These are phyloP conservation scores for Myiagra hebetior DNA, from an alignment of 2,113 vertebrate genomes.

Conservation along the genomic window DNA sequence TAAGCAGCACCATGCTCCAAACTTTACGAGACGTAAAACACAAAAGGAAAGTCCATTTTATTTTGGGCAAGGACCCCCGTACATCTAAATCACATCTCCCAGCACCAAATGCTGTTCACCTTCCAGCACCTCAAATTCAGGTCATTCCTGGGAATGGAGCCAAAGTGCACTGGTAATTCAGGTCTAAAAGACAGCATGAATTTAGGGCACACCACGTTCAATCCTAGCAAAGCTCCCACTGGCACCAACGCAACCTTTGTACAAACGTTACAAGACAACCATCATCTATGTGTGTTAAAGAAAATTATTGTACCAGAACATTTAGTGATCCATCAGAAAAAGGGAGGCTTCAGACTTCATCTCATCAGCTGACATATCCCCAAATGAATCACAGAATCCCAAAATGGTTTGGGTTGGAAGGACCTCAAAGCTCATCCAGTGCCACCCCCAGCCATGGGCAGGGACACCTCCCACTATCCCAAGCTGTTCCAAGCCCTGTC, in stretches of 20 bases:
- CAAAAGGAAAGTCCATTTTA: neutral
- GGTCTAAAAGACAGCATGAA: neutral
- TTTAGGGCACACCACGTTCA: neutral
- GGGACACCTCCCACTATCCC: neutral
- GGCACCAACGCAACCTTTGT: neutral
- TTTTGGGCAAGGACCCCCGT: rapidly evolving
- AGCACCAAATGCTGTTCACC: neutral
- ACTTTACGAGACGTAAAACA: neutral
- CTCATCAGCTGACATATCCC: neutral
- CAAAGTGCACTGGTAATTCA: neutral
- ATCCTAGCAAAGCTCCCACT: neutral
- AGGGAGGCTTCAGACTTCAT: neutral
- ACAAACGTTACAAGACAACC: neutral
- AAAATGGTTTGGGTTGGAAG: neutral
- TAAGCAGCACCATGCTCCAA: neutral
- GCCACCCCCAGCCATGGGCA: neutral
- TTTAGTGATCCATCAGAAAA: neutral
- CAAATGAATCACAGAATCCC: neutral
- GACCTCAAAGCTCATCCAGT: neutral
- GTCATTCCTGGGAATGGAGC: neutral
- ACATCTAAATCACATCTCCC: neutral
- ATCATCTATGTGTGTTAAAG: neutral
- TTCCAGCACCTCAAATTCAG: neutral
- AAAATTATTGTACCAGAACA: neutral
- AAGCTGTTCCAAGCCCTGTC: neutral